Evolutionary conservation across 2,113 vertebrate species (phyloP).

Genomic region (Dipodomys merriami): DNA sequence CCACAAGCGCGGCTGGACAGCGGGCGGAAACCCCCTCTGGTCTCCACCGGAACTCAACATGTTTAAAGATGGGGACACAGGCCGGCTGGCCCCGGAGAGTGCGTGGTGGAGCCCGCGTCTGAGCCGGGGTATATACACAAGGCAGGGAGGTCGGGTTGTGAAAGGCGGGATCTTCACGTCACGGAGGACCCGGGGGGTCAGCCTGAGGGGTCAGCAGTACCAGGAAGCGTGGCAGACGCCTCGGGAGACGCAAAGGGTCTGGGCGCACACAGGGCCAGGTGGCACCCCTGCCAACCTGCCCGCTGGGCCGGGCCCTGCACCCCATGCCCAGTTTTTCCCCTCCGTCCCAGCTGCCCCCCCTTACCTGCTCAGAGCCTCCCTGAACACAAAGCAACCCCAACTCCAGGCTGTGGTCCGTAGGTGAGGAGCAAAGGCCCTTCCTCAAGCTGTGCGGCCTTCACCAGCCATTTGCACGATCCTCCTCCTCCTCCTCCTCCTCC

Average conservation of each 20-base stretch:
- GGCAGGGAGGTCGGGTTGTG: not conserved
- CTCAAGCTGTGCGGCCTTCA: too few relatives aligned
- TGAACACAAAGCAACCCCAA: not conserved
- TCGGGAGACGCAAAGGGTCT: not conserved
- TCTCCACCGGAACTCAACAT: not conserved
- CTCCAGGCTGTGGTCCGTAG: not conserved
- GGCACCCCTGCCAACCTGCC: too few relatives aligned
- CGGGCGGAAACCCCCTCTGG: not conserved
- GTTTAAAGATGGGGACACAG: not conserved
- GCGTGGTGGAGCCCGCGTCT: not conserved
- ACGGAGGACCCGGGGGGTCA: not conserved
- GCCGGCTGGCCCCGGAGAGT: not conserved
- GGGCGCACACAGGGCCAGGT: not conserved
- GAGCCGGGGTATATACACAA: not conserved
- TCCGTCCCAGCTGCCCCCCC: accelerated
- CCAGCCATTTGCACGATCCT: too few relatives aligned
- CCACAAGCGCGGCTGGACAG: not conserved
- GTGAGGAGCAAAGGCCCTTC: too few relatives aligned
- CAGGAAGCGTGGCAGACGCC: too few relatives aligned
- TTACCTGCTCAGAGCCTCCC: not conserved
- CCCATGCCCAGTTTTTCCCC: not conserved
- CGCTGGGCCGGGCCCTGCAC: too few relatives aligned
- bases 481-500: too few relatives aligned
- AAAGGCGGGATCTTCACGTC: not conserved
- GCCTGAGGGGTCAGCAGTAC: not conserved